Percentiles rank a stretch among this genome's conserved stretches.
Conservation (phyloP, 2,113 vertebrate species). For the Neolamprologus falcicula region DNA sequence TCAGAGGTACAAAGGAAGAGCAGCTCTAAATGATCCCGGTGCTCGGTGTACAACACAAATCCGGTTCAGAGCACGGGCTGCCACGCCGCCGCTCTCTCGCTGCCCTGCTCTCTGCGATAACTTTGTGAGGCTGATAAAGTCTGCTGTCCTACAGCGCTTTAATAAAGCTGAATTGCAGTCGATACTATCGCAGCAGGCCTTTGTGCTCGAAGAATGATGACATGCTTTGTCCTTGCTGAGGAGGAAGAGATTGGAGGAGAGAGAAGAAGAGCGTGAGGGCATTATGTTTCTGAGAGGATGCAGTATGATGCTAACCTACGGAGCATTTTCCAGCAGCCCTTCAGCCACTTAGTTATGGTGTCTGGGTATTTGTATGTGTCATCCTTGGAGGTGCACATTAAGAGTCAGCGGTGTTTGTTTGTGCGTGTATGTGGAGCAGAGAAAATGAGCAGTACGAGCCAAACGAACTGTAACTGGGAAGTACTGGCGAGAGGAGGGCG, state of each 20-base stretch:
- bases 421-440: not conserved
- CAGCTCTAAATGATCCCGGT: not conserved
- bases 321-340: not conserved
- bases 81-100: not conserved
- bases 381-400: not conserved
- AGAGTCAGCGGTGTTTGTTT: not conserved
- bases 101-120: conserved; percentile 11
- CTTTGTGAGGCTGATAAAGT: conserved; percentile 28
- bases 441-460: not conserved
- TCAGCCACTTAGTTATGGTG: not conserved
- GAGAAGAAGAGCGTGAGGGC: not conserved
- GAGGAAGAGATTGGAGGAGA: not conserved
- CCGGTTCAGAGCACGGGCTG: not conserved
- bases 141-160: conserved; percentile 31
- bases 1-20: not conserved
- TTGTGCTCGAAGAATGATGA: conserved; percentile 12
- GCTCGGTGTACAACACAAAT: not conserved
- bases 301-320: not conserved
- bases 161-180: conserved; percentile 18
- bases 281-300: not conserved
- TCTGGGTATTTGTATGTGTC: not conserved
- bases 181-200: conserved; percentile 14
- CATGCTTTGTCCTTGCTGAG: conserved; percentile 16
- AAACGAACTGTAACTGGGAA: conserved; percentile 29
- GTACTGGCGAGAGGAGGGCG: conserved; percentile 6